Conservation (phyloP, 2,888 invertebrate species). For the Drosophila buzzatii region DNA sequence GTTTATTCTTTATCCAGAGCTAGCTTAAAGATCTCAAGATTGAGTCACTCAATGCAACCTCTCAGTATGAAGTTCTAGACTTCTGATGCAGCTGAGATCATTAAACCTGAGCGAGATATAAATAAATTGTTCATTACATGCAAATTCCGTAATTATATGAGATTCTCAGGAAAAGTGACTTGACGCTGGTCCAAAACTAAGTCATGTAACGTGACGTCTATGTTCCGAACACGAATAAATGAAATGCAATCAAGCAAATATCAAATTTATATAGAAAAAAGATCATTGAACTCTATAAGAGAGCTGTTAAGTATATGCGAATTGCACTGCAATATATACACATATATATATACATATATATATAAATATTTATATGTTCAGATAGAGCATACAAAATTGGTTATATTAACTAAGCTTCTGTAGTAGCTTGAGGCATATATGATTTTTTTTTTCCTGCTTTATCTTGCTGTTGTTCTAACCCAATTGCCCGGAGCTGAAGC, state of each 20-base stretch:
- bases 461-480: slow-evolving; percentile 34
- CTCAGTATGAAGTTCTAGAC: too few species aligned
- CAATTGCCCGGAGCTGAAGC: slow-evolving; percentile 40
- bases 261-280: slow-evolving; percentile 24
- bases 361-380: not conserved
- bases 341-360: not conserved
- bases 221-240: slow-evolving; percentile 28
- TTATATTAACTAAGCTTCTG: slow-evolving; percentile 8
- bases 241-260: slow-evolving; percentile 32
- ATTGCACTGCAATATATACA: slow-evolving; percentile 4
- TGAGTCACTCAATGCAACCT: not conserved
- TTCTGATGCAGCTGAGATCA: not conserved
- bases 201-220: slow-evolving; percentile 16
- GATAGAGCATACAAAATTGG: slow-evolving; percentile 31
- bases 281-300: slow-evolving; percentile 38
- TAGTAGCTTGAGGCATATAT: slow-evolving; percentile 10
- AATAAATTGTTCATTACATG: not conserved
- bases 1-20: too few species aligned
- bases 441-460: slow-evolving; percentile 3
- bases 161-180: not conserved
- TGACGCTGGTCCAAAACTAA: slow-evolving; percentile 21
- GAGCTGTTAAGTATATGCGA: slow-evolving; percentile 2
- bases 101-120: not conserved
- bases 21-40: too few species aligned
- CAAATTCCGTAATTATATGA: not conserved